phyloP scores from a whole-genome alignment of 2,113 vertebrate species.

The Mola mola region DNA sequence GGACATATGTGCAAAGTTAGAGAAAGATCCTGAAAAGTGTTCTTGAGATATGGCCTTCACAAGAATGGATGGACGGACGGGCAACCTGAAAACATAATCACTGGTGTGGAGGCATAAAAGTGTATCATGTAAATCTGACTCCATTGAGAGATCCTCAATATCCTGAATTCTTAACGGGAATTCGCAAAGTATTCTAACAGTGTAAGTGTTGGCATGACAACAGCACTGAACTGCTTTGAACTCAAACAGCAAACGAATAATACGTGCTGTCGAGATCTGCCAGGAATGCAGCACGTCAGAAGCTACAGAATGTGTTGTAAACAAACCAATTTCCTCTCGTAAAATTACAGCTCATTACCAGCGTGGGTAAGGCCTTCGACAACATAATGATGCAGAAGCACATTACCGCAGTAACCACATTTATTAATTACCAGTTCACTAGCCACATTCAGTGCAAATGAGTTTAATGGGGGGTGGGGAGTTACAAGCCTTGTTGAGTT shows the following conservation, averaged over 20 bases:
- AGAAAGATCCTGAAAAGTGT: no score
- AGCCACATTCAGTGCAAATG: constrained; percentile 69
- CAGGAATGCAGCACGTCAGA: no score
- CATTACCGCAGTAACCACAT: constrained; percentile 71
- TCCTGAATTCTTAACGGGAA: no score
- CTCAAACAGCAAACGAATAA: constrained; percentile 14
- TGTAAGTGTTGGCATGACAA: constrained; percentile 19
- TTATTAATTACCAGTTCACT: constrained; percentile 79
- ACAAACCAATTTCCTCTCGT: constrained; percentile 79
- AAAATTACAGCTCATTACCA: constrained; percentile 80
- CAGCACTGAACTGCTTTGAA: constrained; percentile 28
- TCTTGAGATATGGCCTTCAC: no score
- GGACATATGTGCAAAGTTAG: no score
- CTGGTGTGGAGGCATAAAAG: no score
- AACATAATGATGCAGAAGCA: constrained; percentile 76
- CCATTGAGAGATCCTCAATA: no score
- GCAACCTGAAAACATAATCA: no score
- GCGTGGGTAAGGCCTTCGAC: constrained; percentile 67
- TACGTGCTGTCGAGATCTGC: no score
- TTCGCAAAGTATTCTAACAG: no score
- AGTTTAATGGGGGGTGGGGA: constrained; percentile 53
- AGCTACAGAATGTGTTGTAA: constrained; percentile 72
- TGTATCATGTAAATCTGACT: no score
- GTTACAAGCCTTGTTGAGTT: constrained; percentile 72
- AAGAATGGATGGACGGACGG: no score